These are phyloP conservation scores for Champsocephalus esox DNA, from an alignment of 2,797 vertebrate species.

Conservation along the genomic window DNA sequence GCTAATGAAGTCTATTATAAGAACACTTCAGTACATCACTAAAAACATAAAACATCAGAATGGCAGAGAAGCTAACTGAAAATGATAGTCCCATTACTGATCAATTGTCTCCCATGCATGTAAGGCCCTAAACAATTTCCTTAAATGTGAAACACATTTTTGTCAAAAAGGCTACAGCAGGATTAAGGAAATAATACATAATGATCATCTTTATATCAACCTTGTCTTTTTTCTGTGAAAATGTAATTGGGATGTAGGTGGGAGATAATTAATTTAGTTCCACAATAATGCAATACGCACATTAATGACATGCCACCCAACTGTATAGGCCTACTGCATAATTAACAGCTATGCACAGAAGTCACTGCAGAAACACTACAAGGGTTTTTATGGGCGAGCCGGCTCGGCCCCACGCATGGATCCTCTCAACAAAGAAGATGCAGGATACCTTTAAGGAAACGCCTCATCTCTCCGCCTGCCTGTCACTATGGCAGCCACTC, in stretches of 20 bases:
- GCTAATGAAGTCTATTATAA: no score
- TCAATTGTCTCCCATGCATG: conserved; percentile 9
- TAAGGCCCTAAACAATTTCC: conserved; percentile 6
- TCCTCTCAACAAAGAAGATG: conserved; percentile 80
- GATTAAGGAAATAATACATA: not conserved
- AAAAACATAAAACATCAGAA: conserved; percentile 18
- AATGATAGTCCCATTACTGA: conserved; percentile 11
- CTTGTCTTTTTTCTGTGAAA: not conserved
- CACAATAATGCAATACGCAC: not conserved
- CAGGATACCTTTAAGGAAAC: conserved; percentile 86
- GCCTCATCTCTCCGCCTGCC: conserved; percentile 72
- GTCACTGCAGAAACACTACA: not conserved
- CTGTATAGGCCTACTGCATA: not conserved
- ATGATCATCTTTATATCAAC: no score
- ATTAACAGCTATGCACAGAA: not conserved
- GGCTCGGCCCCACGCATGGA: conserved; percentile 43
- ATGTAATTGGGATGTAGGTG: not conserved
- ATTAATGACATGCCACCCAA: not conserved
- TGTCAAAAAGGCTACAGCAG: conserved; percentile 9
- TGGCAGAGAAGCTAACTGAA: not conserved
- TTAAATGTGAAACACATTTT: not conserved
- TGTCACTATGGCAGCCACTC: conserved; percentile 71
- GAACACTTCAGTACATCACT: not conserved
- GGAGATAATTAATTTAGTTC: no score
- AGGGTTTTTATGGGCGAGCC: conserved; percentile 56